Evolutionary conservation across 1,140 invertebrate genomes (phyloP).

Genomic region (Panagrolaimus sp.): DNA sequence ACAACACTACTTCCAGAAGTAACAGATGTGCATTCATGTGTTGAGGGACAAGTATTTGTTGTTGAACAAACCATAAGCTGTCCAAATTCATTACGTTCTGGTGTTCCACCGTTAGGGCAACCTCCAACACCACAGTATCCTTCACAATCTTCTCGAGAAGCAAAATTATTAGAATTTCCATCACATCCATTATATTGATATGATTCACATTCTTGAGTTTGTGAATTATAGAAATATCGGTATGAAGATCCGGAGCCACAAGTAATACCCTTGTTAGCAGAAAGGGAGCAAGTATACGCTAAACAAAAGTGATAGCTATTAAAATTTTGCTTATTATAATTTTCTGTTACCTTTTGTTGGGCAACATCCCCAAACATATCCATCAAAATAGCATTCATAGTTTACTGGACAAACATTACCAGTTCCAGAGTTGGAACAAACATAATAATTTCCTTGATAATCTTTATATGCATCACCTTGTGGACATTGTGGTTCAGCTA

Average conservation of each 20-base stretch:
- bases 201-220: constrained; percentile 57
- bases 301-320: constrained; percentile 10
- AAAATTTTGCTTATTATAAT: background rate
- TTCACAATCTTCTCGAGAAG: constrained; percentile 51
- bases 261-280: constrained; percentile 54
- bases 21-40: constrained; percentile 55
- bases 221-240: constrained; percentile 56
- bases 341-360: constrained; percentile 48
- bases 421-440: constrained; percentile 54
- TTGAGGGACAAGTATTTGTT: constrained; percentile 44
- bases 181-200: constrained; percentile 56
- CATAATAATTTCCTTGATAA: constrained; percentile 57
- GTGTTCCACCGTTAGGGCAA: constrained; percentile 57
- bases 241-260: constrained; percentile 57
- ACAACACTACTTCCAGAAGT: constrained; percentile 49
- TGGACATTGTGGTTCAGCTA: constrained; percentile 55
- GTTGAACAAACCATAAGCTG: constrained; percentile 56
- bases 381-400: constrained; percentile 56
- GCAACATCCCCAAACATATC: constrained; percentile 57
- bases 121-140: constrained; percentile 53
- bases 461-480: constrained; percentile 57
- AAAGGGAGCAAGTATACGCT: constrained; percentile 56
- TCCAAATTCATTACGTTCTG: constrained; percentile 56
- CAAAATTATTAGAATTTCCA: constrained; percentile 56
- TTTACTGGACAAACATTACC: constrained; percentile 55